A percentile compares a stretch with the other conserved stretches of the same genome.
phyloP scores from a whole-genome alignment of 2,888 invertebrate genomes.

The Tortricodes alternella region DNA sequence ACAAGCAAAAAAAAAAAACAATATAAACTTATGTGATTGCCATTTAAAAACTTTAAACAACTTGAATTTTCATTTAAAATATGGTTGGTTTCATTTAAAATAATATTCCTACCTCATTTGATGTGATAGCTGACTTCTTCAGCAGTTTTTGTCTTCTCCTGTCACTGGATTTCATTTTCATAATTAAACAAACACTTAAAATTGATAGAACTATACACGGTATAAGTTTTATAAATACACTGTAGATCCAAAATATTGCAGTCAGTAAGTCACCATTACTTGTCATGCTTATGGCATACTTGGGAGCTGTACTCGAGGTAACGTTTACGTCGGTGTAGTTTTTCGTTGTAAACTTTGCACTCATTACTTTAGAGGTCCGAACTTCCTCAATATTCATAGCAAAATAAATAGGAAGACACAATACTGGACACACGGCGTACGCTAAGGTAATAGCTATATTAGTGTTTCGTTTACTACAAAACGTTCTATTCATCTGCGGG shows the following conservation, averaged over 20 bases:
- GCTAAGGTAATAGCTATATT: conserved; percentile 88
- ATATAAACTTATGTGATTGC: conserved; percentile 7
- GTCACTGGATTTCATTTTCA: conserved; percentile 91
- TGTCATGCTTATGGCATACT: conserved; percentile 86
- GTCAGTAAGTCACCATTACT: conserved; percentile 84
- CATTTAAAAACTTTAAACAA: neutral
- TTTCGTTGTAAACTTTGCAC: conserved; percentile 52
- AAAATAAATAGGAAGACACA: conserved; percentile 92
- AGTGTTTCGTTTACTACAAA: conserved; percentile 92
- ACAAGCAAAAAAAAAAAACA: neutral
- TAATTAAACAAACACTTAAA: conserved; percentile 88
- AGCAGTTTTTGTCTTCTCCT: conserved; percentile 87
- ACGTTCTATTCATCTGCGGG: conserved; percentile 90
- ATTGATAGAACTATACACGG: conserved; percentile 94
- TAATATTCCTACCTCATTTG: conserved; percentile 76
- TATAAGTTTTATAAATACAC: conserved; percentile 94
- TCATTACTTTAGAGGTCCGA: conserved; percentile 33
- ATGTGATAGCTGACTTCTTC: conserved; percentile 69
- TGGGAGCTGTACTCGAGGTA: conserved; percentile 64
- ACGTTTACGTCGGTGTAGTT: conserved; percentile 47
- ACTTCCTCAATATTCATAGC: conserved; percentile 87
- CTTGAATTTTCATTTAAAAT: neutral
- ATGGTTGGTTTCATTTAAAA: too few species aligned
- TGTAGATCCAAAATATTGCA: conserved; percentile 95
- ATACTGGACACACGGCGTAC: conserved; percentile 90